Conservation (phyloP, 1,140 invertebrate species). For the Drosophila arawakana region DNA sequence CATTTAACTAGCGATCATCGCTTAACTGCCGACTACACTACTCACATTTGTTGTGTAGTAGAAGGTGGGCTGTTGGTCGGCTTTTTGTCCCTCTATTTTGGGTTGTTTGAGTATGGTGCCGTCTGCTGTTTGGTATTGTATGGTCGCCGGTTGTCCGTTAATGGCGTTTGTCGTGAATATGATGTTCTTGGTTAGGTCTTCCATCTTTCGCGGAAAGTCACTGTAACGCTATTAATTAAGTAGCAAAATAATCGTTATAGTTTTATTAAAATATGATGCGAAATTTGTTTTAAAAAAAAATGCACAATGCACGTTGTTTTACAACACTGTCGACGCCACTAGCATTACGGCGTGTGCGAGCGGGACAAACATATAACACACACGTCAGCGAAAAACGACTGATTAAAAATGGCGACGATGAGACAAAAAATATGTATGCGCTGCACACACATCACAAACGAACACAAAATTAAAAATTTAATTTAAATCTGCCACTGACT, state of each 20-base stretch:
- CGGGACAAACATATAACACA: slow-evolving; percentile 49
- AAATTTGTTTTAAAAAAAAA: slow-evolving; percentile 32
- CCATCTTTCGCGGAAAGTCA: slow-evolving; percentile 63
- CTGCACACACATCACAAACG: slow-evolving; percentile 49
- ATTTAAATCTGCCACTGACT: slow-evolving; percentile 16
- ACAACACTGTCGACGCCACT: slow-evolving; percentile 60
- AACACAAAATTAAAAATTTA: slow-evolving; percentile 45
- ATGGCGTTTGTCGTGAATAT: slow-evolving; percentile 82
- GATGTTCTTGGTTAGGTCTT: slow-evolving; percentile 84
- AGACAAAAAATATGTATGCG: slow-evolving; percentile 72
- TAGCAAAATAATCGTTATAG: slow-evolving; percentile 1
- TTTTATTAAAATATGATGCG: slow-evolving; percentile 17
- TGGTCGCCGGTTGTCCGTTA: slow-evolving; percentile 80
- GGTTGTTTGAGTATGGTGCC: slow-evolving; percentile 83
- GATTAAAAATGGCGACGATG: slow-evolving; percentile 80
- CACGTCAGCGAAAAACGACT: slow-evolving; percentile 68
- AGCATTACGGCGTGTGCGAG: slow-evolving; percentile 28
- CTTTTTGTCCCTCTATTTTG: slow-evolving; percentile 82
- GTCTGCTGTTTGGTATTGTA: slow-evolving; percentile 83
- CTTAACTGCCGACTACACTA: slow-evolving; percentile 16
- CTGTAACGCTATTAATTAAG: slow-evolving; percentile 37
- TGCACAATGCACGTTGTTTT: slow-evolving; percentile 41
- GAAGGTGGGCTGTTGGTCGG: slow-evolving; percentile 87
- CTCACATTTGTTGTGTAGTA: slow-evolving; percentile 89
- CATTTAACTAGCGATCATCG: too few relatives aligned